Evolutionary conservation across 2,113 vertebrate genomes (phyloP).

Genomic region (Carlito syrichta): DNA sequence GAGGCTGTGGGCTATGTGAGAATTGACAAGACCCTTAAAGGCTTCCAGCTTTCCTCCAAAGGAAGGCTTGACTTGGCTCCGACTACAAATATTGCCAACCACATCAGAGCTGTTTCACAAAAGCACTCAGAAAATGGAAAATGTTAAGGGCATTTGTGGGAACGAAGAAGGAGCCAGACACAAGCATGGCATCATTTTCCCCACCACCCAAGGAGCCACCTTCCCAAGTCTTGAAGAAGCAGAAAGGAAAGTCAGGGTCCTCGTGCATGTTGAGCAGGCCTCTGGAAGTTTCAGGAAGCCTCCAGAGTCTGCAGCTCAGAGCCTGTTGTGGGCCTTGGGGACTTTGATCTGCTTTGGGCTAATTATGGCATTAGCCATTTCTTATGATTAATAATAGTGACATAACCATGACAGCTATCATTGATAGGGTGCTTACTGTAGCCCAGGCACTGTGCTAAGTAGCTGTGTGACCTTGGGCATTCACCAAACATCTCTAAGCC

Average conservation of each 20-base stretch:
- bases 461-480: not conserved
- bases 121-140: conserved; percentile 65
- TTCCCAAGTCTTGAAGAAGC: not conserved
- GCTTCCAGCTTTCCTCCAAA: conserved; percentile 54
- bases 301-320: not conserved
- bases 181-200: conserved; percentile 39
- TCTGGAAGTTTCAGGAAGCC: not conserved
- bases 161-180: conserved; percentile 52
- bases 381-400: not conserved
- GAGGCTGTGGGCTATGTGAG: not conserved
- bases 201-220: conserved; percentile 52
- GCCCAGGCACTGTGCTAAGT: not conserved
- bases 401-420: not conserved
- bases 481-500: not conserved
- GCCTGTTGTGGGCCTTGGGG: not conserved
- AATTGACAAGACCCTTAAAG: conserved; percentile 8
- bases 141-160: conserved; percentile 59
- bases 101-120: conserved; percentile 66
- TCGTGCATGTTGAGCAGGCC: not conserved
- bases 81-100: conserved; percentile 36
- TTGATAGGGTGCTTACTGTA: not conserved
- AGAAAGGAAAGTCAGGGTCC: not conserved
- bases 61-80: conserved; percentile 65
- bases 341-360: not conserved
- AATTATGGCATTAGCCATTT: not conserved